Evolutionary conservation across 2,888 invertebrate species (phyloP), one percentile per base, ranked within the genome.

Genomic region (Mesodorylaimus sp.): DNA sequence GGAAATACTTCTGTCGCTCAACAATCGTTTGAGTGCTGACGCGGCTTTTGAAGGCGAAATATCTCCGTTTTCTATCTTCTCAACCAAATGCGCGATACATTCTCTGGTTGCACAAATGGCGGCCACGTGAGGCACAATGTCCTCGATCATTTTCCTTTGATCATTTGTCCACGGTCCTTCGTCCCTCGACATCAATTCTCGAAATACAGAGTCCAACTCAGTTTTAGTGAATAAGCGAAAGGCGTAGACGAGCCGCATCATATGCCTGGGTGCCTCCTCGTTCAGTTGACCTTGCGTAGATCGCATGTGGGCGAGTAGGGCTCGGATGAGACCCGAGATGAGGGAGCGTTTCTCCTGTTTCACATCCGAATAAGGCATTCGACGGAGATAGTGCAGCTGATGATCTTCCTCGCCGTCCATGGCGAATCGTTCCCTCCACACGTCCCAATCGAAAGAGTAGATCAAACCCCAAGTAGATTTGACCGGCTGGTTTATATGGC

Each of bases 361-460:
- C n/a, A n/a, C n/a, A n/a, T n/a, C n/a, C n/a, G n/a, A n/a, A n/a
- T n/a, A n/a, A n/a, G n/a, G n/a, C n/a, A n/a, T n/a, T n/a, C 16
- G 16, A n/a, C 19, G 41, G 13, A 28, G 16, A 29, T 3, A 3
- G n/a, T 10, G 13, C 27, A 1, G 13, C 25, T 13, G 26, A 29
- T 3, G n/a, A 13, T 50, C 37, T 53, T 55, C n/a, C 7, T 58
- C 56, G 48, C 56, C 58, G 41, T 58, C 57, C 54, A 54, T 52
- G 50, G 49, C 48, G 53, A 55, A 57, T 44, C 50, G 38, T 50
- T 59, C 58, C 53, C 54, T 53, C 43, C 49, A 45, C 24, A 53
- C 39, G 47, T 60, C 59, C 55, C 51, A 54, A 44, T 58, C 56
- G 50, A 52, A 50, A 50, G 52, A 51, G 56, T 59, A 59, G 54